Evolutionary conservation across 2,888 invertebrate genomes (phyloP).

Genomic region (Pristionchus japonicus): DNA sequence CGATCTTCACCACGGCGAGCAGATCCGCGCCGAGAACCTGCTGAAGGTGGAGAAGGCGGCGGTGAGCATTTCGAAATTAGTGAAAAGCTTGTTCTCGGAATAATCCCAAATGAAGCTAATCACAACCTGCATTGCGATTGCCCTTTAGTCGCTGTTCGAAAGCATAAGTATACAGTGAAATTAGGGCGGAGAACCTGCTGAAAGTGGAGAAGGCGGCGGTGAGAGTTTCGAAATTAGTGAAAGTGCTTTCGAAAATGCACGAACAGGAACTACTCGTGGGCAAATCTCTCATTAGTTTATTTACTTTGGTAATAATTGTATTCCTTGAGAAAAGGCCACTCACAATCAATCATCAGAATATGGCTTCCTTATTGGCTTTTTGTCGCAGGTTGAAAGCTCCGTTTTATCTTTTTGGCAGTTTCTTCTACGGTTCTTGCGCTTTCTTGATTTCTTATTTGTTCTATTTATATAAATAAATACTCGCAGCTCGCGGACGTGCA

Average conservation of each 20-base stretch:
- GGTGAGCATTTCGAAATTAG: neutral
- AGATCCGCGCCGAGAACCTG: slow-evolving; percentile 46
- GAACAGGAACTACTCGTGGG: too few species aligned
- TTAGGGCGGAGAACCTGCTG: neutral
- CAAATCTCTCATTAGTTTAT: too few species aligned
- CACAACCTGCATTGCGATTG: too few species aligned
- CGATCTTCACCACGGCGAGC: slow-evolving; percentile 47
- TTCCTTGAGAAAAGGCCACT: neutral
- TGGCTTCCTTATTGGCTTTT: neutral
- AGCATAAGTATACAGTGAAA: neutral
- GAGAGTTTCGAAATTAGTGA: too few species aligned
- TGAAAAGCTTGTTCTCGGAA: too few species aligned
- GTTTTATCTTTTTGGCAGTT: neutral
- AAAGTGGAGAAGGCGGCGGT: neutral
- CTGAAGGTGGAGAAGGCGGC: slow-evolving; percentile 30
- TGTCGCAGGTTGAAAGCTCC: neutral
- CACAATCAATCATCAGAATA: neutral
- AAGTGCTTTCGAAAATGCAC: too few species aligned
- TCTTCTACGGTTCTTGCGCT: too few species aligned
- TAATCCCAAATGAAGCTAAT: too few species aligned
- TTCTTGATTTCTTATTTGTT: neutral
- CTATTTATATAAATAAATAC: neutral
- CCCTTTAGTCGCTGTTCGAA: too few species aligned
- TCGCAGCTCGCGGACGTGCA: slow-evolving; percentile 39
- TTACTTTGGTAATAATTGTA: neutral